These are phyloP conservation scores for Drosophila eohydei DNA, from an alignment of 2,888 invertebrate genomes.

Conservation along the genomic window DNA sequence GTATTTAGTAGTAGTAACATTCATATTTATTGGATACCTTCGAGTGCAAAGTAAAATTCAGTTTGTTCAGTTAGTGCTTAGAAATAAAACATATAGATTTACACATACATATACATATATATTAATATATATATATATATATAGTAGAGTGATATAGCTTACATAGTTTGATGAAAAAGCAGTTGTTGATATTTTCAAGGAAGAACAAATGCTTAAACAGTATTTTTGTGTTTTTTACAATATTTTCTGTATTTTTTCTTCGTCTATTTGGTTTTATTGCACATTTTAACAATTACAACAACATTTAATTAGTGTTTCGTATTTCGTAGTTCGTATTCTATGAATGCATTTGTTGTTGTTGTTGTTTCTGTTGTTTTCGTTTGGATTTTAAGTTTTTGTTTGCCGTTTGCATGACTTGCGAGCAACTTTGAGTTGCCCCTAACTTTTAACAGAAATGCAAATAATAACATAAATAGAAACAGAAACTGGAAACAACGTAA, in stretches of 20 bases:
- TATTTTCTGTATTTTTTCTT: slow-evolving; percentile 20
- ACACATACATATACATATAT: background rate
- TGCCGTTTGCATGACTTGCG: slow-evolving; percentile 20
- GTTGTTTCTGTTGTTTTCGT: slow-evolving; percentile 14
- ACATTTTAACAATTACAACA: slow-evolving; percentile 39
- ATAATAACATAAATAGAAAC: slow-evolving; percentile 39
- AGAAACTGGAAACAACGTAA: slow-evolving; percentile 25
- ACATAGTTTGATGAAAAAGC: slow-evolving; percentile 64
- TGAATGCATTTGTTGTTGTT: slow-evolving; percentile 8
- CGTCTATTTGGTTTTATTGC: slow-evolving; percentile 40
- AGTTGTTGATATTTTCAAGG: slow-evolving; percentile 23
- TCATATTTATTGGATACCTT: slow-evolving; percentile 35
- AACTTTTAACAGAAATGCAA: slow-evolving; percentile 48
- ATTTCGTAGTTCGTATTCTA: slow-evolving; percentile 1
- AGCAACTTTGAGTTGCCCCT: slow-evolving; percentile 51
- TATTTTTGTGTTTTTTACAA: slow-evolving; percentile 5
- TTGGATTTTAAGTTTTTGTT: slow-evolving; percentile 15
- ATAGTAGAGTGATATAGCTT: slow-evolving; percentile 40
- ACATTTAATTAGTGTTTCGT: slow-evolving; percentile 10
- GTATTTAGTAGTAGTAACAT: slow-evolving; percentile 52
- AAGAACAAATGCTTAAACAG: slow-evolving; percentile 8
- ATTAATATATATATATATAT: background rate
- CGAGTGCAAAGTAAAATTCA: slow-evolving; percentile 51
- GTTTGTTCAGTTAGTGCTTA: slow-evolving; percentile 31
- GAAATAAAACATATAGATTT: slow-evolving; percentile 25